Conservation (phyloP, 2,888 invertebrate genomes). For the Ochlodes sylvanus region DNA sequence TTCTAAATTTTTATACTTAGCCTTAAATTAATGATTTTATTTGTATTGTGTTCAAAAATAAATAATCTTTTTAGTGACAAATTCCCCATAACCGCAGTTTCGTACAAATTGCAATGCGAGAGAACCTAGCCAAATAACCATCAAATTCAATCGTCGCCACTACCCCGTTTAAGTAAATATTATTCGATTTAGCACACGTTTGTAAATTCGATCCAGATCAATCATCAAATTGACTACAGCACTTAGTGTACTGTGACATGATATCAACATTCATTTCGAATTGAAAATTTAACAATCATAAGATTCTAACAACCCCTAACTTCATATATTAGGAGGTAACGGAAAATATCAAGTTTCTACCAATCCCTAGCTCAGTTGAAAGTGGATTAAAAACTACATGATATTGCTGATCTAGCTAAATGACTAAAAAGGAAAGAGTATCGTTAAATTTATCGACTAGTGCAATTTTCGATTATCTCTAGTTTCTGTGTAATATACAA, state of each 20-base stretch:
- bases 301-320: not conserved
- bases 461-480: slow-evolving; percentile 13
- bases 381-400: not conserved
- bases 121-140: not conserved
- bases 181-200: slow-evolving; percentile 54
- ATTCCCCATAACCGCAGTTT: not conserved
- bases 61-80: too few species aligned
- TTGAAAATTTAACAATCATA: not conserved
- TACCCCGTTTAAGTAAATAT: slow-evolving; percentile 11
- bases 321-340: not conserved
- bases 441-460: slow-evolving; percentile 26
- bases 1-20: too few species aligned
- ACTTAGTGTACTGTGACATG: not conserved
- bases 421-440: slow-evolving; percentile 17
- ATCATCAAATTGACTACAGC: slow-evolving; percentile 47
- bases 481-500: slow-evolving; percentile 16
- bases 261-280: not conserved
- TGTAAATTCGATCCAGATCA: slow-evolving; percentile 61
- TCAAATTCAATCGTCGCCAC: slow-evolving; percentile 16
- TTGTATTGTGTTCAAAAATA: too few species aligned
- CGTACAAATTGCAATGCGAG: not conserved
- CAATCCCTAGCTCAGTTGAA: not conserved
- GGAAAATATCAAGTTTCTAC: not conserved
- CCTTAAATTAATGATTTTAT: too few species aligned
- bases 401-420: slow-evolving; percentile 3